Percentiles rank a stretch among this genome's conserved stretches.
These are phyloP conservation scores for Chelonia mydas DNA, from an alignment of 2,797 vertebrate genomes.

Conservation along the genomic window DNA sequence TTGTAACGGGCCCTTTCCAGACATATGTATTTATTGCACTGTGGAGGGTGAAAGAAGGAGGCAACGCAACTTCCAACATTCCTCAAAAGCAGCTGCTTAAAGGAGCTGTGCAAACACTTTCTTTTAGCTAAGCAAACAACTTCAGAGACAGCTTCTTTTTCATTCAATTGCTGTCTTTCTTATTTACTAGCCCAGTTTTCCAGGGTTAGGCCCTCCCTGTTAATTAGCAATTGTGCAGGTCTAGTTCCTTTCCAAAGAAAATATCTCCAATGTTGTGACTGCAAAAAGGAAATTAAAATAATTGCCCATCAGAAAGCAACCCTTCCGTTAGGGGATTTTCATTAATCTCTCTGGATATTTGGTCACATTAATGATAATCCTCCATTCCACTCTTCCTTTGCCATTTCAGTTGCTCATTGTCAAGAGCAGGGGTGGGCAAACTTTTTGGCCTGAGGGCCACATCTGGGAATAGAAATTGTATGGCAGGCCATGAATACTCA, in stretches of 20 bases:
- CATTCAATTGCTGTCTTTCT: not conserved
- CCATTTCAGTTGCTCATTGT: not conserved
- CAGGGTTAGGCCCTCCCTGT: not conserved
- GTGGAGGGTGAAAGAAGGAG: not conserved
- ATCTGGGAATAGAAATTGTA: too few species aligned
- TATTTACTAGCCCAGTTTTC: rapidly evolving
- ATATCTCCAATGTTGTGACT: not conserved
- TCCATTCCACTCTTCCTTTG: not conserved
- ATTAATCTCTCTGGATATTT: not conserved
- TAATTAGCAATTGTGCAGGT: not conserved
- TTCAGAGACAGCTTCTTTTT: rapidly evolving
- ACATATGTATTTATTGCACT: not conserved
- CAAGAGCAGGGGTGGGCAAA: too few species aligned
- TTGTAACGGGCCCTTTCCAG: not conserved
- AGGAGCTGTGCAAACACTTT: not conserved
- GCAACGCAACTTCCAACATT: not conserved
- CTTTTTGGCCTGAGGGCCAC: too few species aligned
- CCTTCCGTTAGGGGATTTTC: not conserved
- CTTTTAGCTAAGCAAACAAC: not conserved
- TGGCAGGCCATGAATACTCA: too few species aligned
- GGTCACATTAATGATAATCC: not conserved
- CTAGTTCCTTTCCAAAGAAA: not conserved
- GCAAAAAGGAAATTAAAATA: not conserved
- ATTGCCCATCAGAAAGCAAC: not conserved
- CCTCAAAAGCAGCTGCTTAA: not conserved